These are phyloP conservation scores for Engystomops pustulosus DNA, from an alignment of 2,113 vertebrate genomes.

Conservation along the genomic window DNA sequence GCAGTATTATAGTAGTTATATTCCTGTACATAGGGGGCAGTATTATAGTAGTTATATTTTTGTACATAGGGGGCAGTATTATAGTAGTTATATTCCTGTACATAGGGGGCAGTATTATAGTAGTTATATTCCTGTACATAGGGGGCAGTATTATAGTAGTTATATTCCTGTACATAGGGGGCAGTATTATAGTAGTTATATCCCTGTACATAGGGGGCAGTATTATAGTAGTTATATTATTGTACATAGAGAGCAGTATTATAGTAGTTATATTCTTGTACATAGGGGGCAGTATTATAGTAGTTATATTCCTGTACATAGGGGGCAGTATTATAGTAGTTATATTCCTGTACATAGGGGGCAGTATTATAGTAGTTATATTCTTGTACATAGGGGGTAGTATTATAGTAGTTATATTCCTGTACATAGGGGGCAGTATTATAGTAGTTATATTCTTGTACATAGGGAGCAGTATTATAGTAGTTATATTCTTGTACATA, in stretches of 20 bases:
- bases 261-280: too few species aligned
- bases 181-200: constrained; percentile 12
- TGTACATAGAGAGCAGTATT: too few species aligned
- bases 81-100: neutral
- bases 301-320: neutral
- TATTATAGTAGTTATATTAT: too few species aligned
- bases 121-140: neutral
- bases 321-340: neutral
- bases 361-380: neutral
- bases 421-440: too few species aligned
- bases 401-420: too few species aligned
- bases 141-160: neutral
- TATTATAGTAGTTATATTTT: neutral
- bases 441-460: too few species aligned
- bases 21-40: neutral
- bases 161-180: constrained; percentile 1
- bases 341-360: constrained; percentile 1
- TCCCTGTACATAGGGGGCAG: neutral
- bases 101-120: neutral
- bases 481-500: too few species aligned
- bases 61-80: neutral
- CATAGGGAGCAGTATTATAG: too few species aligned
- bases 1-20: constrained; percentile 11
- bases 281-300: too few species aligned
- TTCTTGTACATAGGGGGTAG: too few species aligned